Evolutionary conservation across 2,888 invertebrate genomes (phyloP), one percentile per base, ranked within the genome.

Genomic region (Antitype chi): DNA sequence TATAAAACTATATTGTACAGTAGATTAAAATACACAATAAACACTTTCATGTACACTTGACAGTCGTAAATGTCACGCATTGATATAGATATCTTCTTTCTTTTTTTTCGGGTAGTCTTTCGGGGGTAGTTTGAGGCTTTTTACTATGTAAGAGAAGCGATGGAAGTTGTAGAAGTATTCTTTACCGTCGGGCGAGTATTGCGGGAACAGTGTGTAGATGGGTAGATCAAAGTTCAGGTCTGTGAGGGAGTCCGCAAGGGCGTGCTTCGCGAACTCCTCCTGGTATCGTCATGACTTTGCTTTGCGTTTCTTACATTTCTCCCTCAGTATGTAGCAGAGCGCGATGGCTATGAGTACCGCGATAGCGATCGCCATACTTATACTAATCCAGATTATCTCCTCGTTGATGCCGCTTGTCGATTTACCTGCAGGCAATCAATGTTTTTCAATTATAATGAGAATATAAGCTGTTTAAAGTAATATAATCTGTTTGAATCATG

Each of bases 341-440:
- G 98, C 98, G 89, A 98, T 98, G 43, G 98, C 98, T 92, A 98
- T 98, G 71, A 98, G 97, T 7, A 98, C 97, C 13, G 98, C 98
- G 88, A 98, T 98, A 76, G 98, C 98, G 84, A 98, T 98, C 55
- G 98, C 98, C 98, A 98, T 98, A 73, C 98, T 98, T 93, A 98
- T 98, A 95, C 98, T 98, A 90, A 98, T 98, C 98, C 98, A 98
- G 92, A 98, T 98, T 88, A 98, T 98, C 94, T 98, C 98, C 93
- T 98, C 98, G 94, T 98, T 98, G 93, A 98, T 98, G 78, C 98
- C 98, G 89, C 98, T 98, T 91, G 98, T 98, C 49, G 98, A 98
- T 89, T 98, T 98, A 76, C 98, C 98, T 98, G 97, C n/a, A 84
- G 82, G 80, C 76, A 84, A 85, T 87, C 74, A 62, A 72, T 62